Conservation (phyloP, 2,888 invertebrate species). For the Bombylius discolor region DNA sequence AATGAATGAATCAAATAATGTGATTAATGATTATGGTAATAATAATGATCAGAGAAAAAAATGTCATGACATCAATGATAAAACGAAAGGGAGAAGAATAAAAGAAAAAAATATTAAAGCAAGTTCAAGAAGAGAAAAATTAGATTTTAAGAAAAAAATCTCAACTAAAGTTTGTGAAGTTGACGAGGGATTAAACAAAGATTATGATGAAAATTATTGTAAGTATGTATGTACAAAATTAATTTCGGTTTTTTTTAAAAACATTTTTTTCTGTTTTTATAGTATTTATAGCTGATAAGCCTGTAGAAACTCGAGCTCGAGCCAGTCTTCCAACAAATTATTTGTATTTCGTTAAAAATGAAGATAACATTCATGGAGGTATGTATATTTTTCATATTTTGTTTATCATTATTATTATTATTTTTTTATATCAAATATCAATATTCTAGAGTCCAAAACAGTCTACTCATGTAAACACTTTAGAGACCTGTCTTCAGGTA, state of each 20-base stretch:
- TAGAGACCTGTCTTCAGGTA: too few relatives aligned
- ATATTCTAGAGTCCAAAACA: too few relatives aligned
- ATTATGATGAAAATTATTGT: constrained; percentile 16
- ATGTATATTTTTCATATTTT: too few relatives aligned
- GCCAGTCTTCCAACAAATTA: constrained; percentile 21
- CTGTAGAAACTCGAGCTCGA: constrained; percentile 18
- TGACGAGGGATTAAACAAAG: not conserved
- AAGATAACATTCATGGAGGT: not conserved
- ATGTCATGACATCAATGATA: not conserved
- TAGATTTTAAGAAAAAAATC: not conserved
- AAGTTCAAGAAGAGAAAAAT: not conserved
- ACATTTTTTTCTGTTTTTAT: not conserved
- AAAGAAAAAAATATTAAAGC: not conserved
- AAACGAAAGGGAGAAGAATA: not conserved
- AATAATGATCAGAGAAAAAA: not conserved
- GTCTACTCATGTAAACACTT: too few relatives aligned
- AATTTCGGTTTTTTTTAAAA: not conserved
- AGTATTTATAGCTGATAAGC: constrained; percentile 17
- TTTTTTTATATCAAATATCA: too few relatives aligned
- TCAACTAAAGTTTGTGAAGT: not conserved
- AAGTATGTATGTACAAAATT: constrained; percentile 13
- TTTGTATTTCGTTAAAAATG: constrained; percentile 13
- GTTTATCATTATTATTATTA: too few relatives aligned
- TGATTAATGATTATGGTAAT: not conserved
- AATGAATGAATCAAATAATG: not conserved